phyloP scores from a whole-genome alignment of 2,888 invertebrate genomes.

The Macrophya annulata region DNA sequence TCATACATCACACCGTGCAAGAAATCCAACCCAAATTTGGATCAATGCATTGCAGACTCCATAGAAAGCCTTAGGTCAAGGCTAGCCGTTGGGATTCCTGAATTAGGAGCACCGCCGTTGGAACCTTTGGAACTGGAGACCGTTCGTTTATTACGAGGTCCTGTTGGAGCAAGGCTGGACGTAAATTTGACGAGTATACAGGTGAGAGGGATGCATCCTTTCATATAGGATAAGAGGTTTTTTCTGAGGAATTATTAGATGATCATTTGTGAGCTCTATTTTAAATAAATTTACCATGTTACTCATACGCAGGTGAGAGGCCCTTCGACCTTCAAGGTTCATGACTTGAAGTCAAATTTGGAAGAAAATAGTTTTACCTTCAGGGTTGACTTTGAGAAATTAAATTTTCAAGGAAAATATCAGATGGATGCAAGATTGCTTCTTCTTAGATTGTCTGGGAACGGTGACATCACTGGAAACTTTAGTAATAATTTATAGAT shows the following conservation, averaged over 20 bases:
- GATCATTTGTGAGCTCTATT: not conserved
- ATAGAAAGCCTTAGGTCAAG: conserved; percentile 83
- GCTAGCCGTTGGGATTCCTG: conserved; percentile 84
- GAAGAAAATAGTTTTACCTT: conserved; percentile 85
- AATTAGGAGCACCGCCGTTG: conserved; percentile 85
- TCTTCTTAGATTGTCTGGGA: conserved; percentile 83
- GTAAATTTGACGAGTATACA: conserved; percentile 74
- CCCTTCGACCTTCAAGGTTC: conserved; percentile 73
- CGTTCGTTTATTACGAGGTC: conserved; percentile 83
- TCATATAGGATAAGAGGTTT: not conserved
- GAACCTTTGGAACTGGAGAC: conserved; percentile 85
- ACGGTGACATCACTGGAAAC: conserved; percentile 85
- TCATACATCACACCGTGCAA: conserved; percentile 85
- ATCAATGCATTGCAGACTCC: conserved; percentile 84
- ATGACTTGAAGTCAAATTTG: conserved; percentile 80
- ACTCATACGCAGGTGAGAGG: conserved; percentile 69
- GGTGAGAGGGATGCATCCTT: conserved; percentile 43
- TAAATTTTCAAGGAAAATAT: conserved; percentile 86
- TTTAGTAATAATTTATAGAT: conserved; percentile 82
- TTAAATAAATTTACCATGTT: not conserved
- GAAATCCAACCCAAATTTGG: conserved; percentile 83
- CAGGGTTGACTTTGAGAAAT: conserved; percentile 82
- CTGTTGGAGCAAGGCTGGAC: conserved; percentile 80
- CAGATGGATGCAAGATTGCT: conserved; percentile 86
- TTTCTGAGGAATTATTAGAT: not conserved